Base-by-base conservation (phyloP, 1,140 invertebrate genomes). In the Trachymyrmex septentrionalis region DNA sequence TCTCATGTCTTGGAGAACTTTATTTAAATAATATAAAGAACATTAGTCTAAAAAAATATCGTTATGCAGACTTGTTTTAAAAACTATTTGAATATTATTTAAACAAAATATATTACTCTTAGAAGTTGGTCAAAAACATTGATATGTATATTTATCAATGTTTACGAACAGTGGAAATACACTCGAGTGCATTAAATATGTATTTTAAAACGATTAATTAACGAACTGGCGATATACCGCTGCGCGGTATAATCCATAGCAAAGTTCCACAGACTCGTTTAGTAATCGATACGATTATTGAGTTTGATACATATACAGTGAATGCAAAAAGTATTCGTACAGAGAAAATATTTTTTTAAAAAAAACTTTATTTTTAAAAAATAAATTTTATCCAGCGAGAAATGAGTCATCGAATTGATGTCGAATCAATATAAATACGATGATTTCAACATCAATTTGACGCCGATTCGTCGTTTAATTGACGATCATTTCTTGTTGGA, bases 171-270 rank as follows among this genome's bases (percentile, higher is more conserved):
- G 9, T 30, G 69, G 19, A 73, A 61, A 48, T 73, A 53, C 53
- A 50, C 19, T 63, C 53, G n/a, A 48, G 10, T 84, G 30, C 14
- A 61, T 61, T 5, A 53, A 75, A 61, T 27, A 38, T 24, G 67
- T 85, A 85, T 12, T 30, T 38, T 85, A 76, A 57, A 75, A 50
- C 24, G 27, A 85, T 75, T 63, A 76, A 63, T 34, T 84, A 72
- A 63, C 19, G 21, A 82, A 53, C 5, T 48, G 19, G 16, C 5
- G 24, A 75, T 75, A 75, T 75, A 75, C 34, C 67, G 80, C 38
- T 82, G 78, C 27, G 67, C 78, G 53, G 67, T 73, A 72, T 34
- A 71, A 82, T 73, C 38, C 5, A n/a, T 38, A 57, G 10, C 34
- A 19, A 21, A 72, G 30, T 59, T 55, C 55, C 63, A 57, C 38